Percentiles rank a stretch among this genome's conserved stretches.
phyloP scores from a whole-genome alignment of 2,113 vertebrate genomes.

The Thomomys bottae region DNA sequence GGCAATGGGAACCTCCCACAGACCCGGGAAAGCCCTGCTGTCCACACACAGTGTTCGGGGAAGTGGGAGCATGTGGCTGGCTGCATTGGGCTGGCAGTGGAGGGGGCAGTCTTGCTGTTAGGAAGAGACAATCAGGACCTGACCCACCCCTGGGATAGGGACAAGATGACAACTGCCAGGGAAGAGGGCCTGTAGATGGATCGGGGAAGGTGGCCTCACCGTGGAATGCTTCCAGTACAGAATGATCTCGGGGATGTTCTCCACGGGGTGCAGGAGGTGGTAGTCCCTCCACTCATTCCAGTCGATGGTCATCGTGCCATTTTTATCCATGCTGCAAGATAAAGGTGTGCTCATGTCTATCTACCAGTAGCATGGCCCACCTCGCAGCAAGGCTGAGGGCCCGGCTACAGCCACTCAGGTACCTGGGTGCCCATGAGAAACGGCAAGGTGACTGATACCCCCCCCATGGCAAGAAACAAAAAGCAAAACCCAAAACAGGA shows the following conservation, averaged over 20 bases:
- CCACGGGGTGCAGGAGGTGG: constrained; percentile 94
- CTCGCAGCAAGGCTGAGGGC: constrained; percentile 22
- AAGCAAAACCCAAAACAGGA: not conserved
- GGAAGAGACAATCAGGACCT: not conserved
- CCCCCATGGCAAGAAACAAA: not conserved
- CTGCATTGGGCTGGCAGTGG: not conserved
- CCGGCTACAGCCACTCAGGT: not conserved
- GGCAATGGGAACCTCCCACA: not conserved
- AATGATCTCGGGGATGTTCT: constrained; percentile 98
- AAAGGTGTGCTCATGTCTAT: not conserved
- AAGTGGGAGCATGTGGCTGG: not conserved
- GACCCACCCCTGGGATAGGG: not conserved
- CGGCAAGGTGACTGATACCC: not conserved
- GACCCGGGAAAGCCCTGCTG: accelerated
- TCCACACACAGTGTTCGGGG: accelerated
- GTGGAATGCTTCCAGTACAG: constrained; percentile 99
- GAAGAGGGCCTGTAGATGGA: not conserved
- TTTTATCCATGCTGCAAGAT: constrained; percentile 94
- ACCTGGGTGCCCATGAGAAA: constrained; percentile 31
- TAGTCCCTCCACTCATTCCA: constrained; percentile 98
- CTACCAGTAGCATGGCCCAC: not conserved
- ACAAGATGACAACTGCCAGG: not conserved
- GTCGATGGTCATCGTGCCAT: constrained; percentile 97
- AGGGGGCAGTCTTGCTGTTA: not conserved
- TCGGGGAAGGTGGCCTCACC: constrained; percentile 82